Base-by-base conservation (phyloP, 2,888 invertebrate species). In the Ormyrus thymus region DNA sequence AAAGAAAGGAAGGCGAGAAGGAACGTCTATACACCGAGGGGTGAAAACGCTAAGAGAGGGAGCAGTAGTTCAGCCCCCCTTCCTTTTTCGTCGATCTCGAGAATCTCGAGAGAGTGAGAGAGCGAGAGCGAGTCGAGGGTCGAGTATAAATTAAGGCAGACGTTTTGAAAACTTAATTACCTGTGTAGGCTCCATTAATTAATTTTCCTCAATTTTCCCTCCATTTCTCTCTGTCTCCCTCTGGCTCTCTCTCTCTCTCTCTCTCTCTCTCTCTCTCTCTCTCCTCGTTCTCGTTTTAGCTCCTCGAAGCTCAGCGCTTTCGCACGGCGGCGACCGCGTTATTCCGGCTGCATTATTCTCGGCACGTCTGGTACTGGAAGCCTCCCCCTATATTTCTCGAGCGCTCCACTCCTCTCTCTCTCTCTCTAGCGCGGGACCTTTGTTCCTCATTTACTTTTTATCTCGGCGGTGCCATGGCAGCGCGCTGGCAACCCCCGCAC, bases 361-460 rank as follows among this genome's bases (percentile, higher is more conserved):
- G 84, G 88, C 89, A 89, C 89, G 89, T 89, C 89, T 87, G 85
- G 84, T 85, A 51, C 71, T 71, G 71, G 75, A 83, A 75, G 72
- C 45, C 50, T 58, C 51, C 79, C 73, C 78, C 69, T 84, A 82
- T 82, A 79, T 78, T 79, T 56, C 79, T 72, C 73, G 74, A 80
- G 80, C 68, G 71, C 80, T 64, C 73, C 15, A 10, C 61, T 56
- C 62, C 51, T 29, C 29, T 29, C 29, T 29, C 29, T 29, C 51
- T 29, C 29, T 29, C 29, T 29, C 29, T 29, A 78, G 68, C 79
- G 83, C 84, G 84, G 83, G 85, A 86, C 86, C 87, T 88, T 89
- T 88, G 87, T 88, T 89, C 88, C 88, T 89, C 89, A 88, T 89
- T 89, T 89, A 89, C 87, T 89, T 89, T 89, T 89, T 89, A 89